Conservation (phyloP, 2,113 vertebrate species). For the Mystacornis crossleyi region DNA sequence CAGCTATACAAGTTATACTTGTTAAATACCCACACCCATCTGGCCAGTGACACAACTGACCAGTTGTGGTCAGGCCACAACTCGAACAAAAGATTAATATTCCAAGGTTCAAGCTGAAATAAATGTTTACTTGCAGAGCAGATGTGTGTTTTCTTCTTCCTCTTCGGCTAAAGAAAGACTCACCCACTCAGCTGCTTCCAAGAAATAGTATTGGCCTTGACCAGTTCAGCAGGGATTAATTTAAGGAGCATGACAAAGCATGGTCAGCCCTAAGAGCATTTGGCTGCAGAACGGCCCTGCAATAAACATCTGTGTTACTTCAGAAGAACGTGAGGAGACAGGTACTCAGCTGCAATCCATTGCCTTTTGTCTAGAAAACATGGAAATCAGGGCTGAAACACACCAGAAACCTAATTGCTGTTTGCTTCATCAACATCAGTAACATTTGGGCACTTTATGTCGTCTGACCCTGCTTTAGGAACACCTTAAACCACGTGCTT, state of each 20-base stretch:
- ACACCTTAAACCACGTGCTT: neutral
- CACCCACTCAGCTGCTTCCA: neutral
- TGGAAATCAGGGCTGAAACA: neutral
- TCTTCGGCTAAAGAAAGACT: neutral
- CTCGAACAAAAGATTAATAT: neutral
- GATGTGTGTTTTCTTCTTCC: neutral
- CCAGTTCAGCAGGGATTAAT: neutral
- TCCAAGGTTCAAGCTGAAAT: neutral
- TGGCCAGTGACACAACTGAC: neutral
- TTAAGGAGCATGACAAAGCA: neutral
- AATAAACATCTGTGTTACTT: neutral
- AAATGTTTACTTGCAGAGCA: neutral
- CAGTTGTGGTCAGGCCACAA: fast-evolving
- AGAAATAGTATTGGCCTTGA: neutral
- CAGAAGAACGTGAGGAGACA: fast-evolving
- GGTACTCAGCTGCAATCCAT: neutral
- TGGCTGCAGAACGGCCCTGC: neutral
- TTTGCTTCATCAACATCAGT: neutral
- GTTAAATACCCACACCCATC: neutral
- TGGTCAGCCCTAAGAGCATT: neutral
- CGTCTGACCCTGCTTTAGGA: neutral
- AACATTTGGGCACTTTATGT: neutral
- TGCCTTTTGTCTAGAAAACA: neutral
- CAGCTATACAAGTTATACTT: neutral
- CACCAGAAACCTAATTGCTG: neutral